Evolutionary conservation across 2,888 invertebrate genomes (phyloP), one percentile per base, ranked within the genome.

Genomic region (Macrosoma leucophasiata): DNA sequence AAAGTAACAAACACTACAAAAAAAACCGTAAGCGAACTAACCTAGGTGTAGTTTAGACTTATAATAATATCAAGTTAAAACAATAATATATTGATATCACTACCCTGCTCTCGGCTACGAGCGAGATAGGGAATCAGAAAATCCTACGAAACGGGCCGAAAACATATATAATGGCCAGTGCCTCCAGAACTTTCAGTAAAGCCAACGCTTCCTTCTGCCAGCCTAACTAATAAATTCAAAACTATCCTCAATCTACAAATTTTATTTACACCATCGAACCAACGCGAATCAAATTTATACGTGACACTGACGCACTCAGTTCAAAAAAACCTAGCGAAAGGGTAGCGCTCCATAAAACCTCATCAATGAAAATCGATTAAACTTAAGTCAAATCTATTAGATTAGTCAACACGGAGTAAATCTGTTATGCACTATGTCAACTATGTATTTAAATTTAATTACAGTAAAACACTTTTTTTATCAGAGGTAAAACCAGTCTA

Each of bases 151-250:
- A 70, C 71, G 71, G 82, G 78, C 84, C 84, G 73, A 78, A 82
- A 84, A 85, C 84, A 85, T 84, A 85, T 84, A 76, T 66, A 69
- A 69, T 76, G 84, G 84, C 84, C 84, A 66, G 65, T 67, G 61
- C 62, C 65, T 61, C 62, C 60, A 56, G 57, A 64, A 58, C 57
- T 58, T 59, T 58, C 64, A 56, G 46, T 51, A 48, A 57, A 61
- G 55, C 62, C 53, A 54, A 55, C 57, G 49, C 54, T 52, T 57
- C 58, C 61, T 58, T 53, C 54, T 53, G 55, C 53, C 49, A 56
- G 52, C 52, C 53, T 53, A 48, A 50, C 53, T 52, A 47, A 55
- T 48, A 52, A 51, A 56, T 50, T 55, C 59, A 52, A 40, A 43
- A 46, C 49, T 50, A 51, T 48, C 48, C 33, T 50, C 51, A 47